Evolutionary conservation across 2,797 vertebrate species (phyloP).

Genomic region (Rhynchonycteris naso): DNA sequence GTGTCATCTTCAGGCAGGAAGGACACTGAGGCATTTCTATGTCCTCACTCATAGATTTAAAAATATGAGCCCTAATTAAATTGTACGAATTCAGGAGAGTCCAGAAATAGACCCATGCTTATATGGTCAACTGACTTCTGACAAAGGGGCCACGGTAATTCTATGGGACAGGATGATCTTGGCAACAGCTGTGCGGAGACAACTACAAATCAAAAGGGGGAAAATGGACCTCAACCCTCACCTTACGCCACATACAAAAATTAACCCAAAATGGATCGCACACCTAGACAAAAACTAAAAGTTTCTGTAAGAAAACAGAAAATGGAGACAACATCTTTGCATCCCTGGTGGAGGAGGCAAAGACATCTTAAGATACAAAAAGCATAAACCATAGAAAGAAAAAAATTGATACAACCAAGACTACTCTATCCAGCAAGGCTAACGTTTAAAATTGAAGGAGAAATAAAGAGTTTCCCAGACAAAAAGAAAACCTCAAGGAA

Average conservation of each 20-base stretch:
- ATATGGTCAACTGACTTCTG: not conserved
- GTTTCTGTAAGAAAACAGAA: slow-evolving; percentile 20
- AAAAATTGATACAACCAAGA: not conserved
- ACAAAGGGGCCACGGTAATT: not conserved
- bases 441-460: too few species aligned
- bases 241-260: not conserved
- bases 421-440: too few species aligned
- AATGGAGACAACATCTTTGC: not conserved
- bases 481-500: too few species aligned
- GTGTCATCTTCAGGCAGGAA: not conserved
- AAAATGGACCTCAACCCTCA: not conserved
- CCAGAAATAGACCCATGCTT: slow-evolving; percentile 1
- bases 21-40: not conserved
- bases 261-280: not conserved
- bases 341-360: not conserved
- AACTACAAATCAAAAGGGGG: accelerated
- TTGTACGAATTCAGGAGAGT: not conserved
- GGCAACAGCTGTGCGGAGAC: not conserved
- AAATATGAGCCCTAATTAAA: not conserved
- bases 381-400: not conserved
- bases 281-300: not conserved
- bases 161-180: not conserved
- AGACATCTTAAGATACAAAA: slow-evolving; percentile 25
- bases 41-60: not conserved
- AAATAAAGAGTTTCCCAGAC: too few species aligned